phyloP scores from a whole-genome alignment of 2,888 invertebrate species.

The Hypomecis atomaria region DNA sequence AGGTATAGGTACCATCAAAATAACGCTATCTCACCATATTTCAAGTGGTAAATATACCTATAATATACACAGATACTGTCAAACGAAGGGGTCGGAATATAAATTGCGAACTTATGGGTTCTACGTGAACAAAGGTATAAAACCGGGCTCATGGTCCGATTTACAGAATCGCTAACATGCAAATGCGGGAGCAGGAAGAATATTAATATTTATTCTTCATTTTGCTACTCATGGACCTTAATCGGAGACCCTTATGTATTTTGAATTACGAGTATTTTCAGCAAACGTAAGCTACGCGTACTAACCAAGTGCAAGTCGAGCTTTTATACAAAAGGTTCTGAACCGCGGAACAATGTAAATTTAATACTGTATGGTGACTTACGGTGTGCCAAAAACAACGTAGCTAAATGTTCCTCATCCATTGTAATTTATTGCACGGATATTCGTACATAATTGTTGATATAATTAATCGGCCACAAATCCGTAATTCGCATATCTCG shows the following conservation, averaged over 20 bases:
- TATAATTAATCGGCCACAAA: too few species aligned
- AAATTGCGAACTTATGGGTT: constrained; percentile 34
- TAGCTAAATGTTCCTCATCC: too few species aligned
- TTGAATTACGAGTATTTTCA: constrained; percentile 10
- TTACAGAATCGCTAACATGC: constrained; percentile 40
- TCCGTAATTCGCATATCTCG: too few species aligned
- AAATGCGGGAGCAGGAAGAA: constrained; percentile 44
- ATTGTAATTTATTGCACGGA: too few species aligned
- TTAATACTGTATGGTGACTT: too few species aligned
- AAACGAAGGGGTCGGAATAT: constrained; percentile 45
- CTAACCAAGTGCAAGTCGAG: neutral
- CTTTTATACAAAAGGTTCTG: too few species aligned
- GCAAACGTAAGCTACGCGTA: neutral
- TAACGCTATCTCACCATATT: neutral
- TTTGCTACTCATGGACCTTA: constrained; percentile 42
- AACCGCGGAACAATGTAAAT: too few species aligned
- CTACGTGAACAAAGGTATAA: constrained; percentile 50
- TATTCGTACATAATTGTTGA: too few species aligned
- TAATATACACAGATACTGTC: constrained; percentile 40
- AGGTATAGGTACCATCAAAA: too few species aligned
- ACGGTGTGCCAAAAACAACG: too few species aligned
- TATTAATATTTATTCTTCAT: constrained; percentile 49
- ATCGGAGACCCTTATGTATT: constrained; percentile 37
- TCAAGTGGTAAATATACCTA: constrained; percentile 37
- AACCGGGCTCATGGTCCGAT: constrained; percentile 42